Conservation (phyloP, 2,797 vertebrate genomes). For the Miichthys miiuy region DNA sequence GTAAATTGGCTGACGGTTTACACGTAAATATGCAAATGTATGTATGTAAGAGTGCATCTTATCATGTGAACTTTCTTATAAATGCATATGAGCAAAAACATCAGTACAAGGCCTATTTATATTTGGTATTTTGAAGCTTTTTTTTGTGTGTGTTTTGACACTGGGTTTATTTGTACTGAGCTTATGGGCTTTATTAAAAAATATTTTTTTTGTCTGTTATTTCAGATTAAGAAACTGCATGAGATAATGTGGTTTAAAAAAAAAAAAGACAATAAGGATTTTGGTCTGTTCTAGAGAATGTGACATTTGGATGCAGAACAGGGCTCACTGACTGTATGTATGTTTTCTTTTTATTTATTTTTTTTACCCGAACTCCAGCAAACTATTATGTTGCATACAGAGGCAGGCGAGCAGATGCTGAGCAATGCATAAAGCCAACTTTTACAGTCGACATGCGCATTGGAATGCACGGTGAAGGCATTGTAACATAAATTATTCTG, state of each 20-base stretch:
- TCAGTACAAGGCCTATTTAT: slow-evolving; percentile 21
- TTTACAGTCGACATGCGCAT: not conserved
- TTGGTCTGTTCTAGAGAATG: slow-evolving; percentile 12
- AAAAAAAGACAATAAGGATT: slow-evolving; percentile 21
- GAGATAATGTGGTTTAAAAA: slow-evolving; percentile 25
- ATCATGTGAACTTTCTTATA: slow-evolving; percentile 5
- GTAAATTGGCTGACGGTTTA: slow-evolving; percentile 43
- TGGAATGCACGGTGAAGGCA: slow-evolving; percentile 3
- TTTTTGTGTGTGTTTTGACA: slow-evolving; percentile 36
- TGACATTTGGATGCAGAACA: not conserved
- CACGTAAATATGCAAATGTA: slow-evolving; percentile 27
- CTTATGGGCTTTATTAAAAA: slow-evolving; percentile 35
- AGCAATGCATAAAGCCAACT: not conserved
- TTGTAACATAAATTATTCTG: not conserved
- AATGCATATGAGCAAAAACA: slow-evolving; percentile 17
- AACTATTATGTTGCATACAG: not conserved
- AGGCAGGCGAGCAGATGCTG: not conserved
- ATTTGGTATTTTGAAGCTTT: slow-evolving; percentile 39
- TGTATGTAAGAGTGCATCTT: not conserved
- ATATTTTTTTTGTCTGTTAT: slow-evolving; percentile 36
- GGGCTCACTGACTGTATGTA: not conserved
- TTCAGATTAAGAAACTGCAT: slow-evolving; percentile 30
- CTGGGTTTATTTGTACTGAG: slow-evolving; percentile 36
- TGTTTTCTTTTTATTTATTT: slow-evolving; percentile 1
- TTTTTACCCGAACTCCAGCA: not conserved